A percentile compares a stretch with the other conserved stretches of the same genome.
phyloP scores from a whole-genome alignment of 2,797 vertebrate genomes.

The Amniataba percoides region DNA sequence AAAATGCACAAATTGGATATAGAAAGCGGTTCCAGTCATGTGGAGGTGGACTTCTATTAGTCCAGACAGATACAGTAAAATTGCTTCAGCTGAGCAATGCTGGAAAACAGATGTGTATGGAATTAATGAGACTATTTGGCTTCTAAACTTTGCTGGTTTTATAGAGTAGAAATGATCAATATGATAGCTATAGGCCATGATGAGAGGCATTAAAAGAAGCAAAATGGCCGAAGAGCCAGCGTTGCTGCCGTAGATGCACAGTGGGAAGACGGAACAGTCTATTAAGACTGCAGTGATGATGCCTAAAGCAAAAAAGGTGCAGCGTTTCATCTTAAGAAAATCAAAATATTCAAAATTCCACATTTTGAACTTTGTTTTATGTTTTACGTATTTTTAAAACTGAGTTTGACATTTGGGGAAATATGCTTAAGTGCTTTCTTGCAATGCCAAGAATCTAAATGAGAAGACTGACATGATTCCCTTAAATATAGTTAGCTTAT shows the following conservation, averaged over 20 bases:
- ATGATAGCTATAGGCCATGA: neutral
- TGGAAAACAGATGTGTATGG: neutral
- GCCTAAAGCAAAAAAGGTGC: neutral
- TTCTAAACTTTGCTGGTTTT: neutral
- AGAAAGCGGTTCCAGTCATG: constrained; percentile 22
- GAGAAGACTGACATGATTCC: neutral
- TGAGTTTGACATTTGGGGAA: neutral
- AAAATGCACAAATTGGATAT: neutral
- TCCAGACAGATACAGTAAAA: neutral
- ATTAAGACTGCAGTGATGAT: neutral
- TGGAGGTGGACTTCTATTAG: neutral
- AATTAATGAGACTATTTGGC: constrained; percentile 15
- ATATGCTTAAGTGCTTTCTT: no score
- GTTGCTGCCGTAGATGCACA: neutral
- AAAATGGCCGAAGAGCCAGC: neutral
- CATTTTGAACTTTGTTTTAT: neutral
- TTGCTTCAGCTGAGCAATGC: constrained; percentile 1
- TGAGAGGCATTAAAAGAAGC: neutral
- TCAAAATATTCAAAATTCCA: neutral
- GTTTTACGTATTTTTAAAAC: neutral
- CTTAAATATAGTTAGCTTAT: neutral
- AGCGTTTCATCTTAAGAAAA: neutral
- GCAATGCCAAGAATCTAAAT: no score
- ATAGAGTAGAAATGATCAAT: neutral
- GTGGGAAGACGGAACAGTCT: neutral